Evolutionary conservation across 1,140 invertebrate genomes (phyloP).

Genomic region (Ceratoteleas bidentatus): DNA sequence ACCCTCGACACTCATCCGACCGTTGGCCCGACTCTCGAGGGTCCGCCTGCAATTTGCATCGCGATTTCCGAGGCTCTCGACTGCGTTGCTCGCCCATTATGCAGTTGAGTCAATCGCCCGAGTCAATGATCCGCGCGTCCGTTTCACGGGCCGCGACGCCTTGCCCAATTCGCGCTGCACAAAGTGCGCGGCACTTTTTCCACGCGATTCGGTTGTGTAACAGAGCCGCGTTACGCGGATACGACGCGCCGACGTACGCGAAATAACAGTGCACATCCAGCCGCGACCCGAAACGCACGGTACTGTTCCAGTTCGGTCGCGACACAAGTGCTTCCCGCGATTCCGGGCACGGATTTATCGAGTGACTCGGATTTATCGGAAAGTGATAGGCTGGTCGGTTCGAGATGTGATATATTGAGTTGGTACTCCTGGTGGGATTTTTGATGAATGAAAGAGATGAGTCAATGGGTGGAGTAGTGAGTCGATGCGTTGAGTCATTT

Average conservation of each 20-base stretch:
- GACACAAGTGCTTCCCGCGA: no score
- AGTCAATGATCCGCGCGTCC: neutral
- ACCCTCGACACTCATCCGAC: neutral
- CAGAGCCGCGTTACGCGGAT: constrained; percentile 18
- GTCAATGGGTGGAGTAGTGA: no score
- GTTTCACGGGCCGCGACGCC: no score
- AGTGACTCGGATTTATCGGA: no score
- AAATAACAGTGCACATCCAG: constrained; percentile 50
- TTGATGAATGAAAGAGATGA: no score
- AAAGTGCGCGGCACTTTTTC: constrained; percentile 28
- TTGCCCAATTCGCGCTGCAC: no score
- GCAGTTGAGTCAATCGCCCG: constrained; percentile 25
- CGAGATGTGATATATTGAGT: no score
- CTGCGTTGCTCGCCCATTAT: constrained; percentile 6
- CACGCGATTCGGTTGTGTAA: constrained; percentile 41
- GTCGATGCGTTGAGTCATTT: no score
- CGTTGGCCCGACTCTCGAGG: neutral
- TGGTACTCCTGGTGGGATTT: no score
- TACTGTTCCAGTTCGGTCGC: neutral
- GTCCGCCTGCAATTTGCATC: no score
- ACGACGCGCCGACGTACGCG: constrained; percentile 19
- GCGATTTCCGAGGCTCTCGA: neutral
- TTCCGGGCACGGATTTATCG: no score
- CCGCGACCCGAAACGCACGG: constrained; percentile 38
- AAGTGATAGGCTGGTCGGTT: no score